Base-by-base conservation (phyloP, 2,888 invertebrate genomes). In the Candidula unifasciata region DNA sequence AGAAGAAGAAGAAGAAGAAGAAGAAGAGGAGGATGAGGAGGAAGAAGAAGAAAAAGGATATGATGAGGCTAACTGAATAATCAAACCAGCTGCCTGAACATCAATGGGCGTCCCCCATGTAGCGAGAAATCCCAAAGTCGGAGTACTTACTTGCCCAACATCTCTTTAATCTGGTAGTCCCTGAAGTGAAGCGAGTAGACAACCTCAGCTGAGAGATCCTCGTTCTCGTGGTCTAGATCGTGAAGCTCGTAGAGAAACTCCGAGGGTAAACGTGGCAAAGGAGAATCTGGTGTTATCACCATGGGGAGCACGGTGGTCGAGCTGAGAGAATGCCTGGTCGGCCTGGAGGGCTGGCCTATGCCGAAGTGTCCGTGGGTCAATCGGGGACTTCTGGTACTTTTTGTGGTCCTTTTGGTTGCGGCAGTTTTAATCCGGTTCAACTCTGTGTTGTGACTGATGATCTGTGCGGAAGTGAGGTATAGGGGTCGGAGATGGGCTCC, bases 71-170 rank as follows among this genome's bases (percentile, higher is more conserved):
- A 21, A 60, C 60, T 18, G 60, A 54, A 60, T 60, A 13, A 60
- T 21, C 21, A 44, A 44, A 44, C 6, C 44, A 44, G 13, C 44
- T 13, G 44, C 44, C 44, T 13, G 44, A 10, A 44, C 44, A 44
- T 44, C 44, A 44, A 44, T 44, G 44, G 13, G 13, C 6, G 44
- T 44, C 44, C 13, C 8, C 13, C 8, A 6, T 13, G 44, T 44
- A 44, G 44, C 44, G 8, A 44, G 44, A 44, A 44, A 44, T 10
- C 13, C 8, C 8, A 44, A n/a, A 44, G 13, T 13, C 33, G 13
- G 18, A 52, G 44, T 35, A 81, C 84, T 84, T 74, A 84, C 84
- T 66, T 84, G 24, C 84, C 84, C 30, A 84, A 35, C 10, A 84
- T 8, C 33, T 84, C 68, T 18, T 81, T 37, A 52, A 84, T 84